Percentiles rank a stretch among this genome's conserved stretches.
phyloP scores from a whole-genome alignment of 2,797 vertebrate genomes.

The Craterocephalus amniculus region DNA sequence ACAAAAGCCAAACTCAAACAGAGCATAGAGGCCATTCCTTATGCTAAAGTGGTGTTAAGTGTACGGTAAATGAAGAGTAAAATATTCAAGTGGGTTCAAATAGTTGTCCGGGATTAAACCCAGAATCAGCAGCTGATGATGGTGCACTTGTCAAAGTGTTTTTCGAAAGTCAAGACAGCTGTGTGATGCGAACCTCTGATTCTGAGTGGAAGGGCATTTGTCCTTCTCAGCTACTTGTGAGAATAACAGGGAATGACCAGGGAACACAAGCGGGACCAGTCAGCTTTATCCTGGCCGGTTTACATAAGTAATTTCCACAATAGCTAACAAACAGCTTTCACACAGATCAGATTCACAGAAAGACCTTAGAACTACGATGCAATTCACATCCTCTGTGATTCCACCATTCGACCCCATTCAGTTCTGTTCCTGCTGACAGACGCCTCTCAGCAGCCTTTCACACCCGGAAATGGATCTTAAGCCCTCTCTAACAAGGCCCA shows the following conservation, averaged over 20 bases:
- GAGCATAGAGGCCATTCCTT: constrained; percentile 39
- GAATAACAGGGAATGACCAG: background rate
- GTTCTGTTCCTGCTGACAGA: constrained; percentile 57
- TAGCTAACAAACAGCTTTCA: constrained; percentile 36
- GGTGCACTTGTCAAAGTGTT: background rate
- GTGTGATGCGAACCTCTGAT: background rate
- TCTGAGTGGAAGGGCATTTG: background rate
- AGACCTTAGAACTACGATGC: constrained; percentile 45
- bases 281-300: constrained; percentile 21
- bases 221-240: background rate
- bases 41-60: constrained; percentile 31
- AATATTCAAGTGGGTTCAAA: constrained; percentile 26
- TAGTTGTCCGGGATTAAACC: background rate
- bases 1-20: constrained; percentile 36
- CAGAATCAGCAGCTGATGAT: background rate
- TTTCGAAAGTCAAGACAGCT: background rate
- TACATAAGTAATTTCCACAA: constrained; percentile 3
- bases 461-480: constrained; percentile 58
- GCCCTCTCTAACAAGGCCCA: constrained; percentile 55
- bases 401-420: constrained; percentile 50
- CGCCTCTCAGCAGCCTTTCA: constrained; percentile 65
- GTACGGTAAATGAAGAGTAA: constrained; percentile 30
- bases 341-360: constrained; percentile 42
- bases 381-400: constrained; percentile 66
- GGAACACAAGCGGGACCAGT: background rate